Evolutionary conservation across 2,888 invertebrate species (phyloP), one percentile per base, ranked within the genome.

Genomic region (Willowsia nigromaculata): DNA sequence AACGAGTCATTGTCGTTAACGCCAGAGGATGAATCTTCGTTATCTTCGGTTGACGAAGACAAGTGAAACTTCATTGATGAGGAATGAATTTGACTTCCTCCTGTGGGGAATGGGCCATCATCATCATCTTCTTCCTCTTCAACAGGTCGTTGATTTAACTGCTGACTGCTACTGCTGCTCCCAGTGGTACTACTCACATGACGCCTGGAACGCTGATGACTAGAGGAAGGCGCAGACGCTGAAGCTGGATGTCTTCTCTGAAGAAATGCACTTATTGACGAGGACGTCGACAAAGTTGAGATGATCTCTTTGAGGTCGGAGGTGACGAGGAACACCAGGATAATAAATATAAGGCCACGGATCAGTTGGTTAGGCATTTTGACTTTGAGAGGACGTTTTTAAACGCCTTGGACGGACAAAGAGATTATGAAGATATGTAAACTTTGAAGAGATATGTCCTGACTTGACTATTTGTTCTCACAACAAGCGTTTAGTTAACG

Each of bases 271-370:
- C 84, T 87, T 13, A 90, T 50, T 22, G 87, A 84, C 25, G 87
- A 78, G 30, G 90, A 84, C 0, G 90, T 71, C 15, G 92, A 78
- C 30, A 92, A 76, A 37, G 85, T 74, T 25, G 89, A 84, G 43
- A 92, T 71, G 30, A 92, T 85, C 37, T 92, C 92, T 25, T 91
- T 92, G 25, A 92, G 37, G 76, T 92, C 92, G 13, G 90, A 89
- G 1, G 92, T 91, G 59, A 92, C 84, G 13, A 91, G 83, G 40
- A 92, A 90, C 18, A 92, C 90, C 15, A 92, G 85, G 13, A 90
- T 85, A 33, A 91, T 80, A 80, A 91, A 88, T 68, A 91, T 85
- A 13, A 91, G 50, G 40, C 90, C 88, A 18, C 91, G 84, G n/a
- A 91, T 47, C 4, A 90, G 68, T 86, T 91, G 91, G 47, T 91